Conservation (phyloP, 2,888 invertebrate genomes). For the Podotricha telesiphe region DNA sequence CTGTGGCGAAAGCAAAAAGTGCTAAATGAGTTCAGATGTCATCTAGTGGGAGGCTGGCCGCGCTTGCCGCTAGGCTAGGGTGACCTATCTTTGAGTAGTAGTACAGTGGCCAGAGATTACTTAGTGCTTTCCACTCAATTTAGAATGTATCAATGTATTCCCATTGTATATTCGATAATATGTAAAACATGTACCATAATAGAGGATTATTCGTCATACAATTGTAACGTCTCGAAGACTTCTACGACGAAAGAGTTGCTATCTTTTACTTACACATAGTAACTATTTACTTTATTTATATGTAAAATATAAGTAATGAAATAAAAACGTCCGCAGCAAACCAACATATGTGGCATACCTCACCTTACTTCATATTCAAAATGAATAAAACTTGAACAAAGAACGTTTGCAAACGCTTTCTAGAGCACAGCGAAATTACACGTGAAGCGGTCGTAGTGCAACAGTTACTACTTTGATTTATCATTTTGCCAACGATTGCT, state of each 20-base stretch:
- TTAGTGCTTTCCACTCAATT: too few species aligned
- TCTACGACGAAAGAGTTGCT: too few species aligned
- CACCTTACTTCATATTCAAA: not conserved
- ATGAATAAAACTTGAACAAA: not conserved
- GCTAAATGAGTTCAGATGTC: conserved; percentile 13
- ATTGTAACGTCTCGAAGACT: too few species aligned
- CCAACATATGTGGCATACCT: not conserved
- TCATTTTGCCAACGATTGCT: too few species aligned
- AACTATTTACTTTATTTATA: too few species aligned
- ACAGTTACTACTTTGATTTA: not conserved
- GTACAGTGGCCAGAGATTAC: too few species aligned
- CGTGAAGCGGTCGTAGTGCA: not conserved
- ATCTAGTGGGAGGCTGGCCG: not conserved
- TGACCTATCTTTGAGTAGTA: not conserved
- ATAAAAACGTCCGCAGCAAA: not conserved
- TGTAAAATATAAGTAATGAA: not conserved
- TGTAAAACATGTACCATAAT: too few species aligned
- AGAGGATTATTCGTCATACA: too few species aligned
- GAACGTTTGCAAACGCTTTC: not conserved
- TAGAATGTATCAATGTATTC: too few species aligned
- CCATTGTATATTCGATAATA: too few species aligned
- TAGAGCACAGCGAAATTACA: not conserved
- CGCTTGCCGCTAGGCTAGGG: not conserved
- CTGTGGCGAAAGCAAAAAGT: not conserved
- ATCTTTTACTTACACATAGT: too few species aligned